A percentile compares a stretch with the other conserved stretches of the same genome.
Conservation (phyloP, 2,888 invertebrate genomes). For the Scaptomyza polygonia region DNA sequence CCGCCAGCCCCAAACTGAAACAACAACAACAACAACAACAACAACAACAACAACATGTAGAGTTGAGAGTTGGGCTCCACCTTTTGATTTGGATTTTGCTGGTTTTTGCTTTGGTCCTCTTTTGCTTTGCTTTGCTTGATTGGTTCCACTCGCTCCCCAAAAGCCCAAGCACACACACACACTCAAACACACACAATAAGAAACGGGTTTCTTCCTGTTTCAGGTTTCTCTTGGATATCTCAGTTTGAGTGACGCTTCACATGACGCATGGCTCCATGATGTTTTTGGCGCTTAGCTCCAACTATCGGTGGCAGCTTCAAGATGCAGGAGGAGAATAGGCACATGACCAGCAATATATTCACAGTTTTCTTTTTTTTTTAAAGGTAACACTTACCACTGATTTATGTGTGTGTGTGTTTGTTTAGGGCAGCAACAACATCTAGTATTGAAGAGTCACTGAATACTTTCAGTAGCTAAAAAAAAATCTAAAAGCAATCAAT, state of each 20-base stretch:
- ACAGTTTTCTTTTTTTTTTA: too few species aligned
- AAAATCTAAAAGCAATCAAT: conserved; percentile 16
- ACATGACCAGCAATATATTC: conserved; percentile 33
- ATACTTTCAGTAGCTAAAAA: conserved; percentile 37
- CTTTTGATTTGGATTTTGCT: conserved; percentile 48
- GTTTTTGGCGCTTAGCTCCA: conserved; percentile 57
- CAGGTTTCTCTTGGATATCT: conserved; percentile 52
- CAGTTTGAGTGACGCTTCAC: conserved; percentile 60
- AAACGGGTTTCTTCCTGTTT: conserved; percentile 72
- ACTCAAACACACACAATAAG: conserved; percentile 29
- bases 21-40: conserved; percentile 7
- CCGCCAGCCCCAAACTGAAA: conserved; percentile 60
- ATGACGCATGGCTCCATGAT: conserved; percentile 63
- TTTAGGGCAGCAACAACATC: conserved; percentile 3
- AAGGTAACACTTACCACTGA: conserved; percentile 40
- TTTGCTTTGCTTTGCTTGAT: conserved; percentile 64
- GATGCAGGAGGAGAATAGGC: neutral
- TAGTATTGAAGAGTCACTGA: conserved; percentile 15
- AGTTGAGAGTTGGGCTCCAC: conserved; percentile 41
- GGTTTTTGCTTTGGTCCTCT: conserved; percentile 63
- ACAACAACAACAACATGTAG: conserved; percentile 5
- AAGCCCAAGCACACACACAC: conserved; percentile 7
- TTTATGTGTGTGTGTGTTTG: conserved; percentile 24
- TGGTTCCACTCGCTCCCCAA: conserved; percentile 67
- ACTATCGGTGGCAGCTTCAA: conserved; percentile 21